Percentiles rank a stretch among this genome's conserved stretches.
Conservation (phyloP, 2,888 invertebrate genomes). For the Drosophila subsilvestris region DNA sequence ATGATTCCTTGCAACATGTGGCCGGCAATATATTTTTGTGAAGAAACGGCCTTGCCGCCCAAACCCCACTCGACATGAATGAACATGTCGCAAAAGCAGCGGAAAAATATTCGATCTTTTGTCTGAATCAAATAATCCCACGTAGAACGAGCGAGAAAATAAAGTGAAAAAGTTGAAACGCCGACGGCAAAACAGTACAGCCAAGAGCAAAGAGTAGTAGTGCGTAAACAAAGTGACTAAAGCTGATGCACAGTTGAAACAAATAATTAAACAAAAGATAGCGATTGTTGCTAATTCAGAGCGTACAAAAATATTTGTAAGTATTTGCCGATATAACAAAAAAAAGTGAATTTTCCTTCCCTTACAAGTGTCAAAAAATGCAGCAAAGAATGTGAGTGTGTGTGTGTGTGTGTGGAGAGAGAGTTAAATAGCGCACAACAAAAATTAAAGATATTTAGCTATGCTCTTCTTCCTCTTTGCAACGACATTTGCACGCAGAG, state of each 20-base stretch:
- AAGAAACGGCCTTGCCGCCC: background rate
- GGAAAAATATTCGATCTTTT: background rate
- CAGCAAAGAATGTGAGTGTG: slow-evolving; percentile 15
- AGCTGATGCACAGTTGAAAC: slow-evolving; percentile 28
- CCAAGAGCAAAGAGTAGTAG: slow-evolving; percentile 29
- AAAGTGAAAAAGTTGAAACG: slow-evolving; percentile 37
- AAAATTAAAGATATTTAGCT: slow-evolving; percentile 65
- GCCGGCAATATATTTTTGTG: too few species aligned
- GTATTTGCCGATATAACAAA: slow-evolving; percentile 14
- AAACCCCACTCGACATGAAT: background rate
- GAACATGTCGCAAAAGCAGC: background rate
- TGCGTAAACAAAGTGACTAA: slow-evolving; percentile 54
- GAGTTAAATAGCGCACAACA: slow-evolving; percentile 45
- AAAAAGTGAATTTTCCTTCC: slow-evolving; percentile 6
- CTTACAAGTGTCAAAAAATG: slow-evolving; percentile 37
- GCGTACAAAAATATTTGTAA: slow-evolving; percentile 20
- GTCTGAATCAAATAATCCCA: too few species aligned
- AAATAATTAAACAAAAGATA: slow-evolving; percentile 56
- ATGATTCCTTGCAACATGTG: too few species aligned
- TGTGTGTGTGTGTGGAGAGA: slow-evolving; percentile 12
- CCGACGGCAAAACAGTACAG: slow-evolving; percentile 64
- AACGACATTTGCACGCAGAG: slow-evolving; percentile 69
- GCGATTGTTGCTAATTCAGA: background rate
- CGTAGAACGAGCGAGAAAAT: slow-evolving; percentile 21
- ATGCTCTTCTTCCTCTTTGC: slow-evolving; percentile 41